Evolutionary conservation across 2,113 vertebrate species (phyloP), one percentile per base, ranked within the genome.

Genomic region (Phylloscopus whistleri): DNA sequence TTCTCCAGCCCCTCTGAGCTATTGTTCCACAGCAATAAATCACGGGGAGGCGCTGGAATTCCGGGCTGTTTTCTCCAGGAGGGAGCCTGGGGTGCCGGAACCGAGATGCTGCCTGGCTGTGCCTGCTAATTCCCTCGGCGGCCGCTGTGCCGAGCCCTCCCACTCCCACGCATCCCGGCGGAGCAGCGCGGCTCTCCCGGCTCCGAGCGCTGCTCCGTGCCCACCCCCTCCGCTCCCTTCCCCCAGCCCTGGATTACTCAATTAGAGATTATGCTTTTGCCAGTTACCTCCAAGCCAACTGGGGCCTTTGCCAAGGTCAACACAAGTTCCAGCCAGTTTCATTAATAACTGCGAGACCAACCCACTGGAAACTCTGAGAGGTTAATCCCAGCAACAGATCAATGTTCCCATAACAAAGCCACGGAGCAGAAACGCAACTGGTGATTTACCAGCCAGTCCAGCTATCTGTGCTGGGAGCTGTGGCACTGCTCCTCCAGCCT

Each of bases 301-400:
- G 95, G 97, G 95, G 94, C 70, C 81, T 60, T 56, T 89, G 97
- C 97, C 96, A 97, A 97, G 97, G 96, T 97, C 97, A 97, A 97
- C 89, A 94, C 92, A 70, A 94, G 95, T 87, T 93, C 73, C 95
- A 95, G 97, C 96, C 96, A 96, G 95, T 93, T 95, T 95, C 96
- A 94, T 97, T 97, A 97, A 97, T 95, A 96, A 93, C 93, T 72
- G 96, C 13, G 44, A 94, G 96, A 93, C 95, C 96, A 87, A 84
- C 97, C 94, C 97, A 94, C 94, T 97, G 96, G 96, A 97, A 97
- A 96, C 87, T 95, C 94, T 93, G 95, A 96, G 94, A 96, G 93
- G 95, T 97, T 97, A 97, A 97, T 97, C 97, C 96, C 95, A 94
- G 96, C 96, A 97, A 97, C 93, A 95, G 96, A 97, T 95, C 96